These are phyloP conservation scores for Trichogramma evanescens DNA, from an alignment of 2,888 invertebrate genomes.

Conservation along the genomic window DNA sequence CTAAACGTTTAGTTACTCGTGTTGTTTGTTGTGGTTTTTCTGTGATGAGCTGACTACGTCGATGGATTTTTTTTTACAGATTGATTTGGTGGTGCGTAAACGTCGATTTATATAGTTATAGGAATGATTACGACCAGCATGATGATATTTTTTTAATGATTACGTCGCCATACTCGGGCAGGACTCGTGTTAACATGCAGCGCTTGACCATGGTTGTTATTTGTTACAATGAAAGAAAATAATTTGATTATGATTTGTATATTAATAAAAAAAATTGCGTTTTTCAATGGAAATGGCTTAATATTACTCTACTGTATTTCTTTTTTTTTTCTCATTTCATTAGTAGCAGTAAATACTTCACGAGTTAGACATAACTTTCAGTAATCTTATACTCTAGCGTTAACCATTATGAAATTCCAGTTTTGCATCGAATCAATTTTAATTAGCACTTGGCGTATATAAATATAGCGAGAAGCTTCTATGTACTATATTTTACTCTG, in stretches of 20 bases:
- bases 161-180: conserved; percentile 39
- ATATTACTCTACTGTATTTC: too few relatives aligned
- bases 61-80: not conserved
- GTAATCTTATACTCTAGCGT: too few relatives aligned
- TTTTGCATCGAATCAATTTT: too few relatives aligned
- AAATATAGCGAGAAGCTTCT: too few relatives aligned
- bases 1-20: not conserved
- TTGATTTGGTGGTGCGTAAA: not conserved
- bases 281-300: too few relatives aligned
- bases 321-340: too few relatives aligned
- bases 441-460: too few relatives aligned
- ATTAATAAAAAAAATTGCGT: not conserved
- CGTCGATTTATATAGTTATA: conserved; percentile 10
- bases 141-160: conserved; percentile 4
- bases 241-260: conserved; percentile 4
- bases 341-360: too few relatives aligned
- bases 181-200: conserved; percentile 39
- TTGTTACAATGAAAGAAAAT: conserved; percentile 6
- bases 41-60: not conserved
- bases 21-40: not conserved
- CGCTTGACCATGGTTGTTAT: conserved; percentile 40
- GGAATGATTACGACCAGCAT: conserved; percentile 14
- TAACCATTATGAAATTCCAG: too few relatives aligned
- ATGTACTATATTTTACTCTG: too few relatives aligned
- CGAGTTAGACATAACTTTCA: too few relatives aligned